A percentile compares a stretch with the other conserved stretches of the same genome.
Conservation (phyloP, 2,888 invertebrate genomes). For the Papilio demoleus region DNA sequence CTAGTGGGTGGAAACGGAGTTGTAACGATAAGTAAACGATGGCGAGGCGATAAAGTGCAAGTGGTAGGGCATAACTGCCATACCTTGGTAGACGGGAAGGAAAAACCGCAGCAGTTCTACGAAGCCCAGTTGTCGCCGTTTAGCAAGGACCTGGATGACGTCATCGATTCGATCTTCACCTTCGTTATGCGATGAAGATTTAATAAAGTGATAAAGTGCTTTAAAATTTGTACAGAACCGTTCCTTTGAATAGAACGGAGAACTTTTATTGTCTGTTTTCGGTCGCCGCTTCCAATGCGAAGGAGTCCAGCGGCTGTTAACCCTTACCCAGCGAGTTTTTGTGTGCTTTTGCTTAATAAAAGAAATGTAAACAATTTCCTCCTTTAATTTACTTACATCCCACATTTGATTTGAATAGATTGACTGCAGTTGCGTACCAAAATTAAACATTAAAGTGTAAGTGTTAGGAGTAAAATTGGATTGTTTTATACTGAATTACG, state of each 20-base stretch:
- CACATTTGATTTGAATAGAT: conserved; percentile 10
- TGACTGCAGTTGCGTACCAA: not conserved
- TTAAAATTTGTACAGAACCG: conserved; percentile 40
- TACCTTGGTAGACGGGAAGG: conserved; percentile 70
- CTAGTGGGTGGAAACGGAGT: conserved; percentile 71
- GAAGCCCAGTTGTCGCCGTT: conserved; percentile 77
- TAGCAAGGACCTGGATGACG: conserved; percentile 77
- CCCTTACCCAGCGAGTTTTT: conserved; percentile 21
- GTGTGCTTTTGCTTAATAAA: conserved; percentile 29
- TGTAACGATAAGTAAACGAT: conserved; percentile 66
- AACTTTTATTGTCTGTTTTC: conserved; percentile 26
- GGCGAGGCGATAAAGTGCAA: conserved; percentile 69
- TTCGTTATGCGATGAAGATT: conserved; percentile 75
- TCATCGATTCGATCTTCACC: conserved; percentile 76
- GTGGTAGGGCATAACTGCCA: conserved; percentile 67
- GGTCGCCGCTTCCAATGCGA: conserved; percentile 7
- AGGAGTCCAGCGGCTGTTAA: conserved; percentile 17
- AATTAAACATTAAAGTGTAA: not conserved
- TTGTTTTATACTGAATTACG: not conserved
- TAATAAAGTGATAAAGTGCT: conserved; percentile 35
- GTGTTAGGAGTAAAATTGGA: not conserved
- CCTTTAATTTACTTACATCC: conserved; percentile 22
- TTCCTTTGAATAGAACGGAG: conserved; percentile 28
- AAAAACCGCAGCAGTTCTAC: conserved; percentile 61
- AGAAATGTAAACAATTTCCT: conserved; percentile 12